phyloP scores from a whole-genome alignment of 2,113 vertebrate genomes.

The Orcinus orca region DNA sequence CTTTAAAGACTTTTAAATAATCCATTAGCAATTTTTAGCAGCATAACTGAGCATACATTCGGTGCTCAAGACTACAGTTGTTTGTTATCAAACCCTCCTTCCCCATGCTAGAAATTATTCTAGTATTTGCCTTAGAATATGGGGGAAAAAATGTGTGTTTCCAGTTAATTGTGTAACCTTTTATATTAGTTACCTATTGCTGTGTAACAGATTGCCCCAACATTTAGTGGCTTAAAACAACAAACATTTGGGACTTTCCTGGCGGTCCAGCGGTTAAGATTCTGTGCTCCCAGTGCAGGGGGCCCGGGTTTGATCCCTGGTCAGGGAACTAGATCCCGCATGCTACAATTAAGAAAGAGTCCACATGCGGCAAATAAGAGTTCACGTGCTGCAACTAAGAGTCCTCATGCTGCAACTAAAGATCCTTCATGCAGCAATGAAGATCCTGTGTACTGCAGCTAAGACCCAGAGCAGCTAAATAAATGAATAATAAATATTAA shows the following conservation, averaged over 20 bases:
- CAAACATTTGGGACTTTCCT: neutral
- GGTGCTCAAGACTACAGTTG: neutral
- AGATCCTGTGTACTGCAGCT: too few relatives aligned
- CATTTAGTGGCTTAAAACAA: neutral
- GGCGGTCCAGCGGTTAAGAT: too few relatives aligned
- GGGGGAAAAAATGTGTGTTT: neutral
- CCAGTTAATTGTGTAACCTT: neutral
- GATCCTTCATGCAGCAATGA: too few relatives aligned
- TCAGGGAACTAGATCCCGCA: too few relatives aligned
- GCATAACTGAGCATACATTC: neutral
- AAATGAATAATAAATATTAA: too few relatives aligned
- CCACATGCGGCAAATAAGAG: too few relatives aligned
- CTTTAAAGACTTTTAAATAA: conserved; percentile 3
- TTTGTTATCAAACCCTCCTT: neutral
- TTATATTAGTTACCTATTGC: neutral
- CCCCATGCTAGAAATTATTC: neutral
- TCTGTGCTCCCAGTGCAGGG: too few relatives aligned
- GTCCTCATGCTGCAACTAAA: too few relatives aligned
- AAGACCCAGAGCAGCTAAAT: too few relatives aligned
- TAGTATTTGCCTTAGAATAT: neutral
- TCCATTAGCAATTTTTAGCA: neutral
- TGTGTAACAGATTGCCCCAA: neutral
- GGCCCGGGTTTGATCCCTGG: too few relatives aligned
- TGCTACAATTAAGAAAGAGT: too few relatives aligned
- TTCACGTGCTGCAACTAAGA: too few relatives aligned